Evolutionary conservation across 2,888 invertebrate genomes (phyloP), one percentile per base, ranked within the genome.

Genomic region (Byasa hedistus): DNA sequence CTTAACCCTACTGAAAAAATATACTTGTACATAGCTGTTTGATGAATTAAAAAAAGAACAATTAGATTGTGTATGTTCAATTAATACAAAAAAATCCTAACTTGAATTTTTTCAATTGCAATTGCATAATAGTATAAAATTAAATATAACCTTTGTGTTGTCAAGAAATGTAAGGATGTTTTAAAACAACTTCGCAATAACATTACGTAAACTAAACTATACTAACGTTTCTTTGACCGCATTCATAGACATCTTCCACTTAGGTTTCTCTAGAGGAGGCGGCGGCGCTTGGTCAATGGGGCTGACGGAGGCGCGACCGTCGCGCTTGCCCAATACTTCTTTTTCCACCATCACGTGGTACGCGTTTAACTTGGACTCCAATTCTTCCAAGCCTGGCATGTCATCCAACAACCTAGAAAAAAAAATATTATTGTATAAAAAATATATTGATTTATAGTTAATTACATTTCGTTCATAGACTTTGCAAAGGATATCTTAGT

Each of bases 281-380:
- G 92, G 83, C 78, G 92, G 85, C 81, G 87, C 86, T 80, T 92
- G 86, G 79, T 91, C 84, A 68, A 85, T 72, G 79, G 93, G 79
- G 77, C 92, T 79, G 82, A 89, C 68, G 72, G 89, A 79, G 79
- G 89, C 81, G 82, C 93, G 73, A 73, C 83, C 81, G 71, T 90
- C 91, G 76, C 81, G 91, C 85, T 87, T 93, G 83, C 77, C 92
- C 82, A 88, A 82, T 69, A 85, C 85, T 70, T 90, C 91, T 85
- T 95, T 95, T 79, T 96, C 95, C 69, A 96, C 93, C 86, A 94
- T 94, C 72, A 95, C 95, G 85, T 96, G 96, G 88, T 96, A 96
- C 57, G 96, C 96, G 85, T 92, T 95, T 76, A 96, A 89, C 80
- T 96, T 96, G 1, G 95, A 95, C 85, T 96, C 95, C 77, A 96